phyloP scores from a whole-genome alignment of 2,888 invertebrate genomes.

The Hipparchia sbordonii region DNA sequence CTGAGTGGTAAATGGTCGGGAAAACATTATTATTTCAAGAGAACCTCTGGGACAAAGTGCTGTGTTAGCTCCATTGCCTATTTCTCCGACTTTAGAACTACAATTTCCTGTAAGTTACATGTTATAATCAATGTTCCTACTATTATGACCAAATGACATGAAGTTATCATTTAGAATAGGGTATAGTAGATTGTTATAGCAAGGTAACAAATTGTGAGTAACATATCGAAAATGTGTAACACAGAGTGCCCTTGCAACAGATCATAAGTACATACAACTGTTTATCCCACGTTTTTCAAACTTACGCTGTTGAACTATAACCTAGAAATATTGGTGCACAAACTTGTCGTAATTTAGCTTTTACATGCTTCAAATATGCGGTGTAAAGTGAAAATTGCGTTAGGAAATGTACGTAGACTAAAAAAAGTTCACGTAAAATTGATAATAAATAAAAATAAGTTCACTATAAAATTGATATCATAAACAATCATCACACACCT shows the following conservation, averaged over 20 bases:
- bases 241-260: slow-evolving; percentile 79
- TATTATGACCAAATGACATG: slow-evolving; percentile 70
- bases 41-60: background rate
- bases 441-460: background rate
- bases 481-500: slow-evolving; percentile 68
- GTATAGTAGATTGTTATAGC: slow-evolving; percentile 66
- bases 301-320: slow-evolving; percentile 7
- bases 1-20: background rate
- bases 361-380: background rate
- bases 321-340: background rate
- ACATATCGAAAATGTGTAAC: slow-evolving; percentile 65
- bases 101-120: background rate
- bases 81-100: background rate
- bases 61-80: background rate
- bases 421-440: background rate
- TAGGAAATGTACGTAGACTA: background rate
- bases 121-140: slow-evolving; percentile 57
- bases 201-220: slow-evolving; percentile 81
- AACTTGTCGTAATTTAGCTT: background rate
- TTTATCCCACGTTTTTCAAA: slow-evolving; percentile 3
- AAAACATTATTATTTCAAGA: background rate
- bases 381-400: background rate
- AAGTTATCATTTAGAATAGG: slow-evolving; percentile 67
- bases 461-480: slow-evolving; percentile 10
- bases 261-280: background rate